Percentiles rank a stretch among this genome's conserved stretches.
These are phyloP conservation scores for Orthosia gothica DNA, from an alignment of 2,888 invertebrate species.

Conservation along the genomic window DNA sequence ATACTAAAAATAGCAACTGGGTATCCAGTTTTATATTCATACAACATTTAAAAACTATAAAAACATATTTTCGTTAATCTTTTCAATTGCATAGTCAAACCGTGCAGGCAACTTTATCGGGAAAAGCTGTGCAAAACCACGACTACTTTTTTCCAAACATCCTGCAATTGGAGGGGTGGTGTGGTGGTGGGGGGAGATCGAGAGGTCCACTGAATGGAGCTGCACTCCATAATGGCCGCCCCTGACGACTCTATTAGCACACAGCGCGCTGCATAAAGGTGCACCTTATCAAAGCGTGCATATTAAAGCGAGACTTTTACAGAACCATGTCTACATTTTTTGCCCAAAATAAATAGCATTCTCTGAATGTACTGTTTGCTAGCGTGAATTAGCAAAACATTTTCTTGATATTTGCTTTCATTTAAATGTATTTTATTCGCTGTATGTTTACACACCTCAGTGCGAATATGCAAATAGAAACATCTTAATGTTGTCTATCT, in stretches of 20 bases:
- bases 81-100: constrained; percentile 23
- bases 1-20: neutral
- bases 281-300: constrained; percentile 81
- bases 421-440: constrained; percentile 5
- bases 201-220: constrained; percentile 70
- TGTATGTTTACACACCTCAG: constrained; percentile 1
- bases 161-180: constrained; percentile 53
- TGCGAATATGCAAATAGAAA: constrained; percentile 23
- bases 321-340: constrained; percentile 61
- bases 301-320: constrained; percentile 78
- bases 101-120: constrained; percentile 15
- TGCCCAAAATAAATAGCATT: constrained; percentile 51
- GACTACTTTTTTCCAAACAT: constrained; percentile 53
- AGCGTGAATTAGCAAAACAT: constrained; percentile 22
- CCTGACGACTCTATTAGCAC: constrained; percentile 77
- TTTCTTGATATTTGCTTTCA: constrained; percentile 33
- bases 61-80: neutral
- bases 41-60: constrained; percentile 1
- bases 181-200: constrained; percentile 54
- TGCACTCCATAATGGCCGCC: constrained; percentile 69
- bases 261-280: constrained; percentile 76
- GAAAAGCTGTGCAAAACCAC: constrained; percentile 23
- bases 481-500: constrained; percentile 44
- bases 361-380: constrained; percentile 20
- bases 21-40: neutral